Conservation (phyloP, 2,888 invertebrate species). For the Ichneumon xanthorius region DNA sequence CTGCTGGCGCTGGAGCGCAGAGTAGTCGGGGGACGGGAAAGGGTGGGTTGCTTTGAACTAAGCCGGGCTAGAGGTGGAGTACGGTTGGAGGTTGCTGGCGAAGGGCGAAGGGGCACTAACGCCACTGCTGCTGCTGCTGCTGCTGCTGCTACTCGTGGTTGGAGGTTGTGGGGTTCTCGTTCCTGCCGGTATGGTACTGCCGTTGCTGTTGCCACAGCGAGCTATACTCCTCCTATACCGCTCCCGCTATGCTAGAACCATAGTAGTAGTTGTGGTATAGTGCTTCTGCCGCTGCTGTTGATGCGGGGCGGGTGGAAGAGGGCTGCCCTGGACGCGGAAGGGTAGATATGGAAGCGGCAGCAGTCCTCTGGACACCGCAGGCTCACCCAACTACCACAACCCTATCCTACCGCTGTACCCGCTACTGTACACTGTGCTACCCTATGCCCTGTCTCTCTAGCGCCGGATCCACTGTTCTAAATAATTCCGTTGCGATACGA, state of each 20-base stretch:
- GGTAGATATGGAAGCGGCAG: conserved; percentile 78
- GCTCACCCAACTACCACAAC: conserved; percentile 81
- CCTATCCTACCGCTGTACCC: conserved; percentile 55
- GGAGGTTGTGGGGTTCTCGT: conserved; percentile 64
- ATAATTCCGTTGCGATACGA: conserved; percentile 83
- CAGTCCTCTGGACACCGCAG: conserved; percentile 81
- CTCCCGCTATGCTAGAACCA: conserved; percentile 52
- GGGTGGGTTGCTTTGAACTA: conserved; percentile 84
- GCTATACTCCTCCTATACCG: conserved; percentile 54
- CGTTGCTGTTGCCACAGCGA: conserved; percentile 63
- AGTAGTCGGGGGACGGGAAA: conserved; percentile 69
- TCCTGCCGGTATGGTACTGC: conserved; percentile 64
- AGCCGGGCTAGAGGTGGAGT: conserved; percentile 82
- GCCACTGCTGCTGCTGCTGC: conserved; percentile 64
- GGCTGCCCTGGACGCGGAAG: conserved; percentile 75
- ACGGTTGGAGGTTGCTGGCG: conserved; percentile 78
- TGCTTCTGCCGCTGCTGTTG: conserved; percentile 65
- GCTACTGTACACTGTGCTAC: conserved; percentile 48
- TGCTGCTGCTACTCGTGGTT: conserved; percentile 61
- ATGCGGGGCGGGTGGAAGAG: conserved; percentile 66
- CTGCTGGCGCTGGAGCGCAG: conserved; percentile 62
- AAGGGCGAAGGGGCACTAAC: conserved; percentile 77
- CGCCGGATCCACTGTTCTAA: conserved; percentile 82
- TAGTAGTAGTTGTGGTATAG: conserved; percentile 64
- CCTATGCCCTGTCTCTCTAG: conserved; percentile 47